Evolutionary conservation across 2,797 vertebrate species (phyloP), one percentile per base, ranked within the genome.

Genomic region (Helicolenus hilgendorfi): DNA sequence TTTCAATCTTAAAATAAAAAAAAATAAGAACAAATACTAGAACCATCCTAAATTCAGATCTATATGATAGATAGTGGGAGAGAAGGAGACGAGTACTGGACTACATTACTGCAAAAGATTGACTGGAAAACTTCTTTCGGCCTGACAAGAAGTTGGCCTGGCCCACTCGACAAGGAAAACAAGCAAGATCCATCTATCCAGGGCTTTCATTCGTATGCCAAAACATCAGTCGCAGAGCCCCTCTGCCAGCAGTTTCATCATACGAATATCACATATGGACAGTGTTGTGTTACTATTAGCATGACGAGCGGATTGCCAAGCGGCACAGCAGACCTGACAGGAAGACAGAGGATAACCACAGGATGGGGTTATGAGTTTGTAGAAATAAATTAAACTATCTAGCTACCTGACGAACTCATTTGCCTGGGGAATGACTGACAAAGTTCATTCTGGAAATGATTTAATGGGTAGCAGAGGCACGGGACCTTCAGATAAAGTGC

Each of bases 81-180:
- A 65, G 60, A 63, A 62, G 22, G 74, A 36, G 27, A 31, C 31
- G 53, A 87, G 72, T 70, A 91, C 94, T 96, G 96, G 94, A 93
- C 91, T 84, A 92, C 92, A 96, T 97, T 96, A 96, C 83, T 79
- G 81, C 71, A 90, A 84, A 96, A 96, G 92, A 97, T 92, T 94
- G 95, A 97, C 94, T 95, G 95, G 91, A 95, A 97, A 96, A 90
- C 86, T 65, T 95, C 95, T 76, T 85, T 86, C 13, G 35, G 80
- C 82, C 83, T 96, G 96, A 97, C 96, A 95, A 89, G 90, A 96
- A 94, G 86, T 97, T 97, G 96, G 96, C 95, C 82, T 22, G 69
- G 55, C 13, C 72, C 62, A 35, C 83, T 89, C 89, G 74, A 96
- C 94, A 95, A 96, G 95, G 91, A 96, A 96, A 97, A 96, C 95